A percentile compares a stretch with the other conserved stretches of the same genome.
These are phyloP conservation scores for Sthenelais limicola DNA, from an alignment of 2,888 invertebrate species.

Conservation along the genomic window DNA sequence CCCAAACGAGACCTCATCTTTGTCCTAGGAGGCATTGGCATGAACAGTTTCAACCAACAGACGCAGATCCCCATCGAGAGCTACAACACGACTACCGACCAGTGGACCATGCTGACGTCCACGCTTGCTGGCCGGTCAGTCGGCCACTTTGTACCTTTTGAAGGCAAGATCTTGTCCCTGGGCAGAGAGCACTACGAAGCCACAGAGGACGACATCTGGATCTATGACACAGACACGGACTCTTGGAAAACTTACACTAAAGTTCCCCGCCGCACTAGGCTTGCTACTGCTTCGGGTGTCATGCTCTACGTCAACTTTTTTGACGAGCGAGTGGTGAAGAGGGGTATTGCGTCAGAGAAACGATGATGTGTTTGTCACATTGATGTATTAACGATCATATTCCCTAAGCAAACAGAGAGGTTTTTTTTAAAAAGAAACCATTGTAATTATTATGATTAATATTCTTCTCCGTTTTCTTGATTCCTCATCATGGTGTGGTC, in stretches of 20 bases:
- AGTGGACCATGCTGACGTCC: conserved; percentile 69
- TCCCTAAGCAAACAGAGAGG: too few relatives aligned
- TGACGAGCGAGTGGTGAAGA: conserved; percentile 63
- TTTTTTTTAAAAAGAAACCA: too few relatives aligned
- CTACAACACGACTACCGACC: conserved; percentile 62
- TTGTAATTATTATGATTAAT: too few relatives aligned
- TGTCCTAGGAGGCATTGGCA: conserved; percentile 68
- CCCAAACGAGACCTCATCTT: conserved; percentile 60
- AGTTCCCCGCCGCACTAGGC: conserved; percentile 66
- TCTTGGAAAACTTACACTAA: conserved; percentile 66
- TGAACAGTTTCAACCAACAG: conserved; percentile 65
- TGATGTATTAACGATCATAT: too few relatives aligned
- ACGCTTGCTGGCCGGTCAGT: conserved; percentile 70
- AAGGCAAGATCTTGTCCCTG: conserved; percentile 65
- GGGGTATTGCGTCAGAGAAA: conserved; percentile 20
- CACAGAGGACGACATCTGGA: conserved; percentile 71
- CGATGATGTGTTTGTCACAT: too few relatives aligned
- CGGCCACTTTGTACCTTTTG: conserved; percentile 67
- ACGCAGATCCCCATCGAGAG: conserved; percentile 70
- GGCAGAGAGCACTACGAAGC: conserved; percentile 70
- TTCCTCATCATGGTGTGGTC: too few relatives aligned
- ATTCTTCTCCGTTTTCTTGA: too few relatives aligned
- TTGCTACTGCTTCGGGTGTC: conserved; percentile 65
- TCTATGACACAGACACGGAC: conserved; percentile 62
- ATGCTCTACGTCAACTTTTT: conserved; percentile 65